phyloP scores from a whole-genome alignment of 2,113 vertebrate species.

The Malaclemys terrapin region DNA sequence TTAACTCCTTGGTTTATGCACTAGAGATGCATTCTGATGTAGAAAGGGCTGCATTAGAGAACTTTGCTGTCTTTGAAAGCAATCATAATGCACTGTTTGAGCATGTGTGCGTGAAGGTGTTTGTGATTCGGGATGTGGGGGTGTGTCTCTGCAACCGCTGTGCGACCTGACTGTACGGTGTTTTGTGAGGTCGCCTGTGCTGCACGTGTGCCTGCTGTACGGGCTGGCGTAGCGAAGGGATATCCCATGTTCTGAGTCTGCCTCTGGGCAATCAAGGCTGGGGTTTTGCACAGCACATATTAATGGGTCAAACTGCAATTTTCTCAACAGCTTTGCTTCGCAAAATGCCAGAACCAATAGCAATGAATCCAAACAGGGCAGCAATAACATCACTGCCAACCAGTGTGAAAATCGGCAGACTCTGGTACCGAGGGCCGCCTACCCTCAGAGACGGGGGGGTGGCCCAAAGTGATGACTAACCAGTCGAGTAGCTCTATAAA shows the following conservation, averaged over 20 bases:
- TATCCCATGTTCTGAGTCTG: not conserved
- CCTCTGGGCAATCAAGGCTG: not conserved
- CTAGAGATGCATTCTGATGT: not conserved
- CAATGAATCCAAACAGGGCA: slow-evolving; percentile 71
- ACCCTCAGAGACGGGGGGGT: slow-evolving; percentile 63
- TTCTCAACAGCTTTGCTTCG: slow-evolving; percentile 57
- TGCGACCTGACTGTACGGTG: not conserved
- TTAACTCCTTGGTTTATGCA: slow-evolving; percentile 40
- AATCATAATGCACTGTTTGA: not conserved
- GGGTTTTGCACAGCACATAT: slow-evolving; percentile 55
- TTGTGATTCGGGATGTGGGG: not conserved
- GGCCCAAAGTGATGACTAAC: slow-evolving; percentile 77
- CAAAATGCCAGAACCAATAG: slow-evolving; percentile 67
- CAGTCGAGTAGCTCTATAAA: slow-evolving; percentile 81
- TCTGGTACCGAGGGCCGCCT: slow-evolving; percentile 72
- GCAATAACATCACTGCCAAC: slow-evolving; percentile 70
- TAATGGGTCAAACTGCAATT: slow-evolving; percentile 59
- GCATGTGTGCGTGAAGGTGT: slow-evolving; percentile 4
- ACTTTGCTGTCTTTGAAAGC: not conserved
- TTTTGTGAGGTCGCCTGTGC: not conserved
- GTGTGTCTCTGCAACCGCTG: not conserved
- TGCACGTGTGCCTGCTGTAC: not conserved
- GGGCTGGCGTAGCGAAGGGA: not conserved
- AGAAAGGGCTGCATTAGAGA: not conserved
- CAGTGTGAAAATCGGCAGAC: slow-evolving; percentile 67